Evolutionary conservation across 1,140 invertebrate genomes (phyloP).

Genomic region (Zaprionus gabonicus): DNA sequence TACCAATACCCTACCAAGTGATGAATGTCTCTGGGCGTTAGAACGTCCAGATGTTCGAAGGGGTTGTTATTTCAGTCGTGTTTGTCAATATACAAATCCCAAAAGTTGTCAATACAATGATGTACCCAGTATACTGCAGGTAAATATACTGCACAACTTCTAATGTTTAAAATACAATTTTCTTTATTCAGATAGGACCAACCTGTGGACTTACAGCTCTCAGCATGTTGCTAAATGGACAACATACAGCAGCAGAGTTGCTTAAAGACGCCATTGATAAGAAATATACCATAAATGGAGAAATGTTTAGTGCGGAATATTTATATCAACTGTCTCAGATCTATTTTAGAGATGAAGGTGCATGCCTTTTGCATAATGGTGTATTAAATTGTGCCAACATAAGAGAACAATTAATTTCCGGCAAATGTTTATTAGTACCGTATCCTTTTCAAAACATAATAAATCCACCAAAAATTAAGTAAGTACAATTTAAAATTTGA

Average conservation of each 20-base stretch:
- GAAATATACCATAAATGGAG: constrained; percentile 91
- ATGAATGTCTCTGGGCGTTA: constrained; percentile 84
- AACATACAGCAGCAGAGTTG: constrained; percentile 87
- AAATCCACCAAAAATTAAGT: neutral
- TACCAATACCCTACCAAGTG: constrained; percentile 14
- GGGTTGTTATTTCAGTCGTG: constrained; percentile 84
- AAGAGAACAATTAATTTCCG: constrained; percentile 78
- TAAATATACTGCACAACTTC: constrained; percentile 2
- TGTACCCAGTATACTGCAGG: constrained; percentile 63
- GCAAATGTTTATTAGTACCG: constrained; percentile 85
- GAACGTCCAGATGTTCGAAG: constrained; percentile 84
- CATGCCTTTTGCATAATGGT: constrained; percentile 57
- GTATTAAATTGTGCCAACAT: constrained; percentile 76
- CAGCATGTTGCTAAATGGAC: constrained; percentile 89
- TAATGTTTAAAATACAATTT: neutral
- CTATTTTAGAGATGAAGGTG: constrained; percentile 23
- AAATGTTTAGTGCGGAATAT: constrained; percentile 92
- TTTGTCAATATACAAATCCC: constrained; percentile 75
- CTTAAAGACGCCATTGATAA: constrained; percentile 86
- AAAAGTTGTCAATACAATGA: constrained; percentile 62
- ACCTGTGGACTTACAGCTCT: constrained; percentile 93
- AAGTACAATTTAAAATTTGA: neutral
- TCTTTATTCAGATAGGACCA: constrained; percentile 84
- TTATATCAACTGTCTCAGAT: constrained; percentile 85
- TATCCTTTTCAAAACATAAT: constrained; percentile 84